Percentiles rank a stretch among this genome's conserved stretches.
phyloP scores from a whole-genome alignment of 1,140 invertebrate genomes.

The Drosophila bifasciata region DNA sequence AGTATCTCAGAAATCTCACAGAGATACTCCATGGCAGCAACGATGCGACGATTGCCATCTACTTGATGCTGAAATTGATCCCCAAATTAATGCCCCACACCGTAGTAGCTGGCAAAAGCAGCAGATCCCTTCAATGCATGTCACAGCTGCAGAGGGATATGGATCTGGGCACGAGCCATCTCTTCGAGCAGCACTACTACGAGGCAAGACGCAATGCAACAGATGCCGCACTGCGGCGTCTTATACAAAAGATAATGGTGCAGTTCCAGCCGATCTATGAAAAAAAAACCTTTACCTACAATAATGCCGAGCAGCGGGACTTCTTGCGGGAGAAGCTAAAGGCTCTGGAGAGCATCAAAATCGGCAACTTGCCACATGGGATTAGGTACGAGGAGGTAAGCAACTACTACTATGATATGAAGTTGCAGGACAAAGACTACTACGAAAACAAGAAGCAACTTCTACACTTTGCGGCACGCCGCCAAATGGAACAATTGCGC shows the following conservation, averaged over 20 bases:
- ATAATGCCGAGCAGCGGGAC: conserved; percentile 14
- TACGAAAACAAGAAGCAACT: conserved; percentile 58
- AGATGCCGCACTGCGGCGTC: conserved; percentile 29
- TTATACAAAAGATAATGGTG: conserved; percentile 25
- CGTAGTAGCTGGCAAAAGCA: neutral
- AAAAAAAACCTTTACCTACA: too few relatives aligned
- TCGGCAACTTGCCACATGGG: conserved; percentile 53
- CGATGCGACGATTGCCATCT: conserved; percentile 65
- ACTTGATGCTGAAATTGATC: conserved; percentile 69
- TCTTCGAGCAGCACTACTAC: conserved; percentile 55
- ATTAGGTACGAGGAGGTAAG: conserved; percentile 21
- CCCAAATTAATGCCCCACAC: too few relatives aligned
- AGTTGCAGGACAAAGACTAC: conserved; percentile 32
- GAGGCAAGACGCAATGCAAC: conserved; percentile 16
- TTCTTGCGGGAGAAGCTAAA: conserved; percentile 47
- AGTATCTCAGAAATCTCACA: conserved; percentile 47
- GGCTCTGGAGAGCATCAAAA: conserved; percentile 43
- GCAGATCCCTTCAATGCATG: conserved; percentile 31
- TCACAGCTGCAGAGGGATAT: conserved; percentile 52
- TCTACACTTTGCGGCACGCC: conserved; percentile 29
- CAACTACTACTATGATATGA: conserved; percentile 39
- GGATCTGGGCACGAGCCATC: conserved; percentile 57
- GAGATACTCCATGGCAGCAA: conserved; percentile 31
- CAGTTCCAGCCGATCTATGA: conserved; percentile 48
- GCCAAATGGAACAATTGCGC: conserved; percentile 21